phyloP scores from a whole-genome alignment of 2,113 vertebrate species.

The Recurvirostra avosetta region DNA sequence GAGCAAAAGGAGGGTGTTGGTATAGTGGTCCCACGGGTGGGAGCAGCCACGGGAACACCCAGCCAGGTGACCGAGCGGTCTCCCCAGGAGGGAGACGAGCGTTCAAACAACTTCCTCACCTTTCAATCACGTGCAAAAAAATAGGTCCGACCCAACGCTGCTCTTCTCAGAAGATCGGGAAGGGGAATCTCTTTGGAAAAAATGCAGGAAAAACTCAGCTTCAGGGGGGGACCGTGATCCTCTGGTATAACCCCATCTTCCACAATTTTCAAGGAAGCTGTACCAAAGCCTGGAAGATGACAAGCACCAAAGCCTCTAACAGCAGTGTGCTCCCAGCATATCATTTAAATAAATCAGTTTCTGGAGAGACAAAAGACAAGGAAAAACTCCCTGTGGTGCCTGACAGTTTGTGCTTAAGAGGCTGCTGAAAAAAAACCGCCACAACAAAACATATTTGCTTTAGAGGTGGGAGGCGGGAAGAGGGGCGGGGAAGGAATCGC shows the following conservation, averaged over 20 bases:
- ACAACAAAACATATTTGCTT: slow-evolving; percentile 14
- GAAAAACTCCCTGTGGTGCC: slow-evolving; percentile 26
- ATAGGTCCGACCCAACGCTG: not conserved
- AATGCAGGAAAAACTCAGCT: not conserved
- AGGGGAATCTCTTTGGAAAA: not conserved
- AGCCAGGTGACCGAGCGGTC: not conserved
- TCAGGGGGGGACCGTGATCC: not conserved
- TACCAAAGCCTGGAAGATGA: not conserved
- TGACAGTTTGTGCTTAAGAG: slow-evolving; percentile 7
- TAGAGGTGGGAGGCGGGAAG: slow-evolving; percentile 5
- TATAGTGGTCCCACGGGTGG: not conserved
- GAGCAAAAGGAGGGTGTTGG: not conserved
- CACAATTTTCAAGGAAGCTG: not conserved
- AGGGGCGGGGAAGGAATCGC: not conserved
- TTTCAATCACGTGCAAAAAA: not conserved
- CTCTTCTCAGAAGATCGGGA: not conserved
- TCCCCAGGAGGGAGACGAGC: not conserved
- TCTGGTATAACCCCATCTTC: not conserved
- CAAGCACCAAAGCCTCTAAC: not conserved
- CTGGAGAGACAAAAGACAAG: slow-evolving; percentile 44
- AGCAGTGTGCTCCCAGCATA: not conserved
- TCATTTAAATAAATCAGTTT: slow-evolving; percentile 54
- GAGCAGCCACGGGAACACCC: not conserved
- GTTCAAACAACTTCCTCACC: not conserved
- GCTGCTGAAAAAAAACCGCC: not conserved